Base-by-base conservation (phyloP, 2,113 vertebrate genomes). In the Seriola rivoliana region DNA sequence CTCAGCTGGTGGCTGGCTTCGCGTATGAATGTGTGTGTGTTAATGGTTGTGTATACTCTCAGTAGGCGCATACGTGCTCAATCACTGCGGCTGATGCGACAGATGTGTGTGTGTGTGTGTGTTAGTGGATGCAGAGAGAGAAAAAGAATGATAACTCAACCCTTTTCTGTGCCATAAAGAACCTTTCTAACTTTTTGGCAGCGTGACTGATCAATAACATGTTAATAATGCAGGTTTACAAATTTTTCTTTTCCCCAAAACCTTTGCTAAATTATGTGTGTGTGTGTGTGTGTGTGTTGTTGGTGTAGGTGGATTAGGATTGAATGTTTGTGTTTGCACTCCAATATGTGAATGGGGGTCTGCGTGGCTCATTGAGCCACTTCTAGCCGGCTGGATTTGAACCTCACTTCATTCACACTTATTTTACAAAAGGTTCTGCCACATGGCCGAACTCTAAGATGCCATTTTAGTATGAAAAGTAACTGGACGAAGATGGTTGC, bases 1-100 rank as follows among this genome's bases (percentile, higher is more conserved):
- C 87, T 92, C 91, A 90, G 81, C 89, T 88, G 84, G 89, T 85
- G 88, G 70, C 75, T 84, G 19, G 23, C 54, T 75, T 29, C 68
- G 50, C 78, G 71, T 21, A 6, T 36, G 68, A 59, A 14, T 62
- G 54, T 60, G 71, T 57, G 63, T 75, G 55, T 74, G 52, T 78
- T 50, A 75, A 54, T 48, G 48, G 25, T 57, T 66, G 40, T 67
- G n/a, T 63, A 3, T 11, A 1, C 72, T 74, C 82, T 66, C 82
- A 60, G 12, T n/a, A 21, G 65, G 52, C 40, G 38, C 77, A 78
- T 79, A 77, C 50, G 9, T 81, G 72, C 77, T 89, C 32, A 81
- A 86, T 90, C 89, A 82, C 78, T 52, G 69, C 12, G 74, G 52
- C 78, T 57, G 44, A 64, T 58, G 59, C 36, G 67, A 85, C 76